phyloP scores from a whole-genome alignment of 2,888 invertebrate genomes.

The Sympetrum striolatum region DNA sequence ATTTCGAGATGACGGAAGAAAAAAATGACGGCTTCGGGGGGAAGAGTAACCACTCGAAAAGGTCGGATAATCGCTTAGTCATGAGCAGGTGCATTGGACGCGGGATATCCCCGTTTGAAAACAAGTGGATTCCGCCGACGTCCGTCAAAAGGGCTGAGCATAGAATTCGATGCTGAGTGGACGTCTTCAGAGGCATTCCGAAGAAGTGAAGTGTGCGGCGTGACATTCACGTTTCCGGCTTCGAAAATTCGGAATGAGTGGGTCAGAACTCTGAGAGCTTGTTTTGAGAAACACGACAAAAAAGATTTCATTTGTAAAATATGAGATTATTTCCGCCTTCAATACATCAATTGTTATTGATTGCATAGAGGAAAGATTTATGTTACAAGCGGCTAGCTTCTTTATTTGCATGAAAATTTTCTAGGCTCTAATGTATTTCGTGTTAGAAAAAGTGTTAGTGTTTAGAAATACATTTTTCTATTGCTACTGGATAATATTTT shows the following conservation, averaged over 20 bases:
- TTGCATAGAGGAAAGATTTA: too few species aligned
- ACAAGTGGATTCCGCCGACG: neutral
- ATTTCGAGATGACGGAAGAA: neutral
- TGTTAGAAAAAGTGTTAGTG: too few species aligned
- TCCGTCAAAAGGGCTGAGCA: neutral
- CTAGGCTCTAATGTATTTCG: too few species aligned
- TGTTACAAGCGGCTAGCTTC: too few species aligned
- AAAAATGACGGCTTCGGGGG: neutral
- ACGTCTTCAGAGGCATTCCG: neutral
- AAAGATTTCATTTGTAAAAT: too few species aligned
- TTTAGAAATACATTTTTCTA: too few species aligned
- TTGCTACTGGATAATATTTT: too few species aligned
- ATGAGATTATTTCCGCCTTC: too few species aligned
- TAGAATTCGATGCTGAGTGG: neutral
- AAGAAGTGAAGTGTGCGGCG: neutral
- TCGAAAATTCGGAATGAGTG: neutral
- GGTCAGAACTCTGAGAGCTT: neutral
- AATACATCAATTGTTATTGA: too few species aligned
- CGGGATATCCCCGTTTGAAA: neutral
- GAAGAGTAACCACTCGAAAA: slow-evolving; percentile 6
- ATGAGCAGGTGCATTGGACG: slow-evolving; percentile 6
- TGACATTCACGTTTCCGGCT: neutral
- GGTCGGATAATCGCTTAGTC: slow-evolving; percentile 12
- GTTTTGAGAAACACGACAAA: too few species aligned
- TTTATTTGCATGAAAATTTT: too few species aligned